Percentiles rank a stretch among this genome's conserved stretches.
Conservation (phyloP, 2,113 vertebrate genomes). For the Pandion haliaetus region DNA sequence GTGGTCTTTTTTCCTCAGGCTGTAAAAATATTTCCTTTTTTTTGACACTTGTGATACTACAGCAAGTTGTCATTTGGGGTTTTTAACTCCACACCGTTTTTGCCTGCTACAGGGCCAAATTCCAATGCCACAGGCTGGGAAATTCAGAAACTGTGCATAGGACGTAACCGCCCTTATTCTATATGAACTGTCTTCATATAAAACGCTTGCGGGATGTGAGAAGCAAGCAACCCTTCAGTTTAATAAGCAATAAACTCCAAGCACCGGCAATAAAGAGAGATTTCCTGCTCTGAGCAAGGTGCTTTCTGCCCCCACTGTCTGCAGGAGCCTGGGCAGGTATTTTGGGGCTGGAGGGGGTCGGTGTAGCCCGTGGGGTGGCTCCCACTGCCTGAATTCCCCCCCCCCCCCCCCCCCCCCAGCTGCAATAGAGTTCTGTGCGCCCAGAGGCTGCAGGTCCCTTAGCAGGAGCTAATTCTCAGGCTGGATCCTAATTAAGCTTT, state of each 20-base stretch:
- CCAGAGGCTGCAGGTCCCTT: neutral
- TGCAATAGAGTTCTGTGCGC: neutral
- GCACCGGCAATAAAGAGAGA: neutral
- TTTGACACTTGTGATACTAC: neutral
- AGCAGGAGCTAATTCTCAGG: neutral
- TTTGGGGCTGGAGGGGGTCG: neutral
- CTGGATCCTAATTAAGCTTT: neutral
- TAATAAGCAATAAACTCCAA: neutral
- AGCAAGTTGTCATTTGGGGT: too few species aligned
- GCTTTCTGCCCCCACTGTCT: neutral
- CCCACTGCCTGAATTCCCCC: neutral
- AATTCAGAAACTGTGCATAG: accelerated
- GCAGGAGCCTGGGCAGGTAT: accelerated
- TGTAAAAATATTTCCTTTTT: neutral
- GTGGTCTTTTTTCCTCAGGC: neutral
- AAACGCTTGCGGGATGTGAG: neutral
- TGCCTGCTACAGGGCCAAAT: neutral
- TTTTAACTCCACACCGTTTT: accelerated
- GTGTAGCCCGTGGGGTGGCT: neutral
- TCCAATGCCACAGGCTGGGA: neutral
- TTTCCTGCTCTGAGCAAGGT: neutral
- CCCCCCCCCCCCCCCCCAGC: too few species aligned
- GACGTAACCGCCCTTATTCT: neutral
- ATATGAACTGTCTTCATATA: neutral
- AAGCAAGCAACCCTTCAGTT: neutral